Base-by-base conservation (phyloP, 2,797 vertebrate genomes). In the Antrozous pallidus region DNA sequence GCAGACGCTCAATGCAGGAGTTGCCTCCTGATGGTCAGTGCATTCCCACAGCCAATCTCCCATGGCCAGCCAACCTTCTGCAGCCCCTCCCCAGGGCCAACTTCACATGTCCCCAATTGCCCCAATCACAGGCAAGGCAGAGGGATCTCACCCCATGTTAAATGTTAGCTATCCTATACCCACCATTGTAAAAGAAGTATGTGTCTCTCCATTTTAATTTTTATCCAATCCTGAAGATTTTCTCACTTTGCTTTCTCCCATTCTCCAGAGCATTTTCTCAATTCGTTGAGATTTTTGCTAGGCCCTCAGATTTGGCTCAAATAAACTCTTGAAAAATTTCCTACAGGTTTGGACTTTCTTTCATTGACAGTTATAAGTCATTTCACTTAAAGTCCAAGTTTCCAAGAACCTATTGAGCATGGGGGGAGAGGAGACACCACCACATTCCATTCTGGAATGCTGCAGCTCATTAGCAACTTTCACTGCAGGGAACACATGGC, bases 401-500 rank as follows among this genome's bases (percentile, higher is more conserved):
- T 82, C 80, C 22, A 65, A 65, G n/a, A 82, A 67, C 42, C 14
- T 65, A 16, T 17, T 31, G 10, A 82, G 58, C 58, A 61, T 31
- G 28, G 58, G 31, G 58, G 71, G 73, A 88, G 14, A 67, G 31
- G 54, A 71, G 14, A 42, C 13, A 47, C 26, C 11, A 4, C 14
- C 24, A 65, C 85, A 14, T 85, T 88, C 22, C 56, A 24, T 78
- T 70, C 77, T 90, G 86, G 94, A 85, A 88, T 65, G 73, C 74
- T 71, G 74, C 63, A 49, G 71, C 26, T 84, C 93, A 78, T 88
- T 90, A 92, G 74, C 77, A 79, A 40, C 69, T 90, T 88, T 61
- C 69, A 51, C 81, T 90, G 54, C 51, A 70, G 56, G 51, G 71
- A 77, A 45, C n/a, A 65, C 47, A 88, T 45, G 78, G 51, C 58